Conservation (phyloP, 2,113 vertebrate species). For the Crotalus helleri region DNA sequence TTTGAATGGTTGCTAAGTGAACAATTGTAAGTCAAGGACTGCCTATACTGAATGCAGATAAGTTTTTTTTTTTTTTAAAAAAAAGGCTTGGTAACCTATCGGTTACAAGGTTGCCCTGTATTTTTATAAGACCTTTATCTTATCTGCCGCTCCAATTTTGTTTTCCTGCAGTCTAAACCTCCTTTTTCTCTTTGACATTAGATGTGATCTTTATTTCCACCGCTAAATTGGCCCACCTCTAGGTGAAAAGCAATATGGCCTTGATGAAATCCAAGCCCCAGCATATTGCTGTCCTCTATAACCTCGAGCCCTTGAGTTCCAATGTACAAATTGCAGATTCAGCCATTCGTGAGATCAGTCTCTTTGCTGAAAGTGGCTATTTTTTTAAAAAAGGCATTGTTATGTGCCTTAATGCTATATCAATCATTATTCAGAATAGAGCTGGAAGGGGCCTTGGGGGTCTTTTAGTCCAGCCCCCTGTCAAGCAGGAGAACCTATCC, state of each 20-base stretch:
- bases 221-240: neutral
- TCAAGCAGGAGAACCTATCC: too few relatives aligned
- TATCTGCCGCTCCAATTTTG: neutral
- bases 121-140: neutral
- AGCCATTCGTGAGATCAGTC: neutral
- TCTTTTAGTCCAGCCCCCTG: too few relatives aligned
- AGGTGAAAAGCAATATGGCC: neutral
- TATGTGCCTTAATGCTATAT: neutral
- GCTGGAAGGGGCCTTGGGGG: too few relatives aligned
- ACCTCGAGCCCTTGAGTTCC: neutral
- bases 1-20: neutral
- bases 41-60: neutral
- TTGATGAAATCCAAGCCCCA: neutral
- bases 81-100: neutral
- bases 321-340: slow-evolving; percentile 5
- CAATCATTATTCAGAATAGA: neutral
- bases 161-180: neutral
- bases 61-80: neutral
- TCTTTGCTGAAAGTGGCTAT: neutral
- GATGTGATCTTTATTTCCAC: neutral
- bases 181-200: neutral
- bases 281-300: neutral
- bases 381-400: neutral
- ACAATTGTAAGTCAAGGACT: neutral
- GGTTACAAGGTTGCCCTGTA: neutral